Evolutionary conservation across 2,888 invertebrate genomes (phyloP).

Genomic region (Deilephila porcellus): DNA sequence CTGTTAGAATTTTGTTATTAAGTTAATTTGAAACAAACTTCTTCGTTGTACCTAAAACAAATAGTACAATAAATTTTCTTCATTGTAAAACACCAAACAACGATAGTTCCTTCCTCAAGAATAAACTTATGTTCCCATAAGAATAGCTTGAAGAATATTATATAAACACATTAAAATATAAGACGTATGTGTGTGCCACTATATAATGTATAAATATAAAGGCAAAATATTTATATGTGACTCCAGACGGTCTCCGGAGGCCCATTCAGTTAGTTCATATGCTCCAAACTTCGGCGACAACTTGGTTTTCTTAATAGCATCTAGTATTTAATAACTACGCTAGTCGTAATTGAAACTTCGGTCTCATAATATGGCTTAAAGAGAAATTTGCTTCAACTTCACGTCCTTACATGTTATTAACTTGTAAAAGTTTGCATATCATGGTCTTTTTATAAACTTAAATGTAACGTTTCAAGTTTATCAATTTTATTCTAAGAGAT

Average conservation of each 20-base stretch:
- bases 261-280: slow-evolving; percentile 21
- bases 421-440: neutral
- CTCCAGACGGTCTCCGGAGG: slow-evolving; percentile 3
- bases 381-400: neutral
- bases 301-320: slow-evolving; percentile 23
- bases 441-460: neutral
- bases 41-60: too few species aligned
- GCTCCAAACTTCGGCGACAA: slow-evolving; percentile 11
- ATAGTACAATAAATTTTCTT: too few species aligned
- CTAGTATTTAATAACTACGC: slow-evolving; percentile 19
- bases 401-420: neutral
- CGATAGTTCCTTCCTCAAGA: too few species aligned
- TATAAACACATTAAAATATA: neutral
- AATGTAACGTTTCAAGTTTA: too few species aligned
- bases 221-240: neutral
- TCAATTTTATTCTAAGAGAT: too few species aligned
- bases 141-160: too few species aligned
- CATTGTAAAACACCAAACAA: too few species aligned
- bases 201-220: neutral
- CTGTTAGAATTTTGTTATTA: too few species aligned
- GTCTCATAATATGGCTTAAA: slow-evolving; percentile 10
- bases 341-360: slow-evolving; percentile 23
- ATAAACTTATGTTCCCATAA: too few species aligned
- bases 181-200: neutral
- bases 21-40: too few species aligned